Conservation (phyloP, 2,888 invertebrate species). For the Leptopilina myrica region DNA sequence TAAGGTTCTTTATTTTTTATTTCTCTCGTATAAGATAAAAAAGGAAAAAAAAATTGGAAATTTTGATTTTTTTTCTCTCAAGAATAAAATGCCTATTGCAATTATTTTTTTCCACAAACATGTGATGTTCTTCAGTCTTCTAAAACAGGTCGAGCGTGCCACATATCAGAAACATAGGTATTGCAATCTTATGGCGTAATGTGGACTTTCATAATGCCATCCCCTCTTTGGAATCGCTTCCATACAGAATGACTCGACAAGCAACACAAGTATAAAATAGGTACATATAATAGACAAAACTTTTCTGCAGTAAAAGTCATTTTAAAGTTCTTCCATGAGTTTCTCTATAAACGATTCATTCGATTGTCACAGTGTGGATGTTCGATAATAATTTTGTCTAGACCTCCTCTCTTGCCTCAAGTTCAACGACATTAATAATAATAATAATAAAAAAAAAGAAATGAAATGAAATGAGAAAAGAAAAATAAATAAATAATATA, state of each 20-base stretch:
- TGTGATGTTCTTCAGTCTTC: slow-evolving; percentile 56
- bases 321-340: slow-evolving; percentile 39
- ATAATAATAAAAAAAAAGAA: neutral
- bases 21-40: neutral
- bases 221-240: slow-evolving; percentile 52
- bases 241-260: slow-evolving; percentile 10
- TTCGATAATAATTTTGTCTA: slow-evolving; percentile 4
- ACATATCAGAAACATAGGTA: slow-evolving; percentile 56
- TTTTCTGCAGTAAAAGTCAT: slow-evolving; percentile 25
- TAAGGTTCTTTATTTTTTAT: too few species aligned
- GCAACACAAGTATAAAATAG: slow-evolving; percentile 18
- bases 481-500: neutral
- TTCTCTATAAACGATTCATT: slow-evolving; percentile 9
- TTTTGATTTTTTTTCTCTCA: neutral
- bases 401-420: neutral
- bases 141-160: slow-evolving; percentile 56
- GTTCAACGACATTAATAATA: slow-evolving; percentile 14
- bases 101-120: slow-evolving; percentile 48
- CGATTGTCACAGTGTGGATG: neutral
- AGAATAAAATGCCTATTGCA: slow-evolving; percentile 1
- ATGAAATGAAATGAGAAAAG: too few species aligned
- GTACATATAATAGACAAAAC: slow-evolving; percentile 21
- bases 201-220: slow-evolving; percentile 65
- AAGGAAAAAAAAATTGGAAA: neutral
- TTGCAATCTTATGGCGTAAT: slow-evolving; percentile 66